Base-by-base conservation (phyloP, 2,113 vertebrate species). In the Globicephala melas region DNA sequence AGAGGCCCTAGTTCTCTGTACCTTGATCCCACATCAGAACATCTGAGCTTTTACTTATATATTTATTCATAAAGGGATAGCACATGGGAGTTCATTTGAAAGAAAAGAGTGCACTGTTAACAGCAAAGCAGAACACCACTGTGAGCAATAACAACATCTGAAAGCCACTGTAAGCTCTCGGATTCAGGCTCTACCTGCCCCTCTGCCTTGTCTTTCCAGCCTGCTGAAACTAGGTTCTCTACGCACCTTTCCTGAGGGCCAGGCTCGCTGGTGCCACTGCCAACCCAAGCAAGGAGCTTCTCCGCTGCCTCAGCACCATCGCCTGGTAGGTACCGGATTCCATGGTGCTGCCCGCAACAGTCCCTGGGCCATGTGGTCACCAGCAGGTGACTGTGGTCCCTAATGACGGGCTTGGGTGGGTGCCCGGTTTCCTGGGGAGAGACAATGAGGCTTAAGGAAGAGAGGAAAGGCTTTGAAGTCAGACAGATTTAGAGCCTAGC, bases 401-500 rank as follows among this genome's bases (percentile, higher is more conserved):
- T 60, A 38, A 7, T 3, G 12, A 26, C 2, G 21, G 26, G 12
- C 14, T 82, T 94, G 68, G 11, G 28, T 53, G 17, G 21, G 41
- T 38, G 47, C 73, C 77, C 18, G 6, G 31, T 82, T 92, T 92
- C 83, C 88, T 80, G 41, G 58, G 53, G 74, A 86, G 90, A 96
- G 26, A 36, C 80, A 85, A 3, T 71, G 50, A 94, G 81, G 83
- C 50, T 92, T 92, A 53, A 95, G 55, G 18, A 89, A 91, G 36
- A 85, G 36, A 80, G 31, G 47, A 67, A 41, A 73, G 62, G 55
- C 74, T 97, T 85, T 94, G 79, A 96, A 95, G 83, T 87, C 63
- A 90, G 79, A 53, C 6, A 14, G 25, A 89, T 58, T 94, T 71
- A 91, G 58, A 55, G 26, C 74, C 70, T 65, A 86, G 11, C 18